Evolutionary conservation across 2,888 invertebrate genomes (phyloP).

Genomic region (Andrena flavipes): DNA sequence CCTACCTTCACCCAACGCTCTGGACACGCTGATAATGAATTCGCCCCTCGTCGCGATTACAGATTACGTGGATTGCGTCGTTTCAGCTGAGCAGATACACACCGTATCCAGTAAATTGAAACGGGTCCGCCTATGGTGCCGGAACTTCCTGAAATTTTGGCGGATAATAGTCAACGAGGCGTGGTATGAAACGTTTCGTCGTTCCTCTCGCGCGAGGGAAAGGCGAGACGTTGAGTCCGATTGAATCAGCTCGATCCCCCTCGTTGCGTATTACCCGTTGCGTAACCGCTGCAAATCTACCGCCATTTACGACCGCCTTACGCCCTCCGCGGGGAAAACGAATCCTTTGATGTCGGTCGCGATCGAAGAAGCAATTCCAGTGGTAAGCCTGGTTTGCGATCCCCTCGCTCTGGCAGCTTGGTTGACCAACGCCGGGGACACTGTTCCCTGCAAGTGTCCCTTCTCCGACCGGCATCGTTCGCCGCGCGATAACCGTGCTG

Average conservation of each 20-base stretch:
- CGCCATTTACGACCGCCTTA: constrained; percentile 27
- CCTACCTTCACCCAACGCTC: too few relatives aligned
- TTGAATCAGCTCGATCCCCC: constrained; percentile 63
- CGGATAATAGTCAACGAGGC: constrained; percentile 56
- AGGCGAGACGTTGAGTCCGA: constrained; percentile 42
- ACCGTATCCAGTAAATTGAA: constrained; percentile 22
- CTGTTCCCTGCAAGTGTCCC: constrained; percentile 20
- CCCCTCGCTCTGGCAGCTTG: constrained; percentile 25
- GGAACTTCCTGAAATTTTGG: constrained; percentile 45
- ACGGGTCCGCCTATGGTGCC: neutral
- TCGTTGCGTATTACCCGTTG: constrained; percentile 59
- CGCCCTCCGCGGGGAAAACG: constrained; percentile 40
- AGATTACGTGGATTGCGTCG: neutral
- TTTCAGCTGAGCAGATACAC: neutral
- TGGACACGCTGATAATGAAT: neutral
- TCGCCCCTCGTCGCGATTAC: constrained; percentile 6
- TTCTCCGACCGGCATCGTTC: too few relatives aligned
- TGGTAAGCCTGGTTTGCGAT: constrained; percentile 33
- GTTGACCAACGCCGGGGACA: constrained; percentile 3
- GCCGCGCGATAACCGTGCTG: too few relatives aligned
- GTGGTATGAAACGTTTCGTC: constrained; percentile 45
- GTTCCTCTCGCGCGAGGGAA: constrained; percentile 35
- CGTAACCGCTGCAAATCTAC: constrained; percentile 53
- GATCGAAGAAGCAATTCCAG: constrained; percentile 72
- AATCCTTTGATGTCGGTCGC: constrained; percentile 68